Conservation (phyloP, 2,797 vertebrate genomes). For the Anomalospiza imberbis region DNA sequence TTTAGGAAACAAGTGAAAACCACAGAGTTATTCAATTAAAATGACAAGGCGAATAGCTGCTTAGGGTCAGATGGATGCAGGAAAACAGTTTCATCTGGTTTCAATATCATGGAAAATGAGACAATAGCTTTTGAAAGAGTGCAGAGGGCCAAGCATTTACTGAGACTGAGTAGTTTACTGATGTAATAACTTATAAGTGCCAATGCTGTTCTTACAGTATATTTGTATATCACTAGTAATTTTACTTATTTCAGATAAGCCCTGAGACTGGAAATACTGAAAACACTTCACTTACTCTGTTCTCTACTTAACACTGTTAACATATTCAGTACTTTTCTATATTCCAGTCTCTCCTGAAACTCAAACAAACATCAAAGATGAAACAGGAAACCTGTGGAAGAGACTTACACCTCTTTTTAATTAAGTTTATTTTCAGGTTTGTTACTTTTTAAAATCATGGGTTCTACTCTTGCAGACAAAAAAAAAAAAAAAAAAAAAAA, state of each 20-base stretch:
- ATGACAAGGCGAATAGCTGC: background rate
- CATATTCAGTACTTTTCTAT: background rate
- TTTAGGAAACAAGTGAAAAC: background rate
- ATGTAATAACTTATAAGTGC: background rate
- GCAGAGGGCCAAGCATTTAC: background rate
- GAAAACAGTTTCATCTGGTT: background rate
- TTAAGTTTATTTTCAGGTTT: conserved; percentile 52
- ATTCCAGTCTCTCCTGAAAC: conserved; percentile 32
- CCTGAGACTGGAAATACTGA: background rate
- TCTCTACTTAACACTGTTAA: conserved; percentile 22
- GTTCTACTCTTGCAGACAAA: conserved; percentile 1
- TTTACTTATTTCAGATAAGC: conserved; percentile 14
- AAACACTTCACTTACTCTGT: conserved; percentile 1
- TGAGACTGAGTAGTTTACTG: background rate
- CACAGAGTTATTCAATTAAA: background rate
- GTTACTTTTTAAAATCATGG: conserved; percentile 39
- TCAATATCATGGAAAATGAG: background rate
- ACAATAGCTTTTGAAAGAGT: background rate
- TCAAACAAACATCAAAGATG: conserved; percentile 58
- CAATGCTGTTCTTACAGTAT: background rate
- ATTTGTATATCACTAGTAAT: background rate
- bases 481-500: fast-evolving
- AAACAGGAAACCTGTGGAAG: conserved; percentile 35
- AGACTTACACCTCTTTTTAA: conserved; percentile 44
- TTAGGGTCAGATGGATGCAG: background rate